Evolutionary conservation across 2,113 vertebrate species (phyloP), one percentile per base, ranked within the genome.

Genomic region (Copsychus sechellarum): DNA sequence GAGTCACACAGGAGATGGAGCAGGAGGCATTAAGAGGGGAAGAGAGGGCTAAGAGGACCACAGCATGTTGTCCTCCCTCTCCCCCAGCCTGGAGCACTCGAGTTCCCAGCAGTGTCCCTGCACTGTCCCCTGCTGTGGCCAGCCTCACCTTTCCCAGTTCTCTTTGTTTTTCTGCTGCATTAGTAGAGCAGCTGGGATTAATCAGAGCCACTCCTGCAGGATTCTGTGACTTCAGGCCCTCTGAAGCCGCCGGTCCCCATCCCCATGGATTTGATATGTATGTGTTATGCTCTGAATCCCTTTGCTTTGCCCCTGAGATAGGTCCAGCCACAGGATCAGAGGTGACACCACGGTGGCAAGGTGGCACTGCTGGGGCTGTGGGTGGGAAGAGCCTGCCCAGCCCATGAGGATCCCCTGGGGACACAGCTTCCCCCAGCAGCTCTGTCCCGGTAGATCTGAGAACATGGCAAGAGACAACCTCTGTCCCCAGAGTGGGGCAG

Each of bases 321-420:
- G 16, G 50, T 36, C 47, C 42, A 81, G 62, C 10, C 17, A 21
- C 78, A 57, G 22, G 17, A 17, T 56, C 42, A 67, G n/a, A 47
- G 28, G n/a, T 26, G 78, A 38, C 51, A 67, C 40, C n/a, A 45
- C 0, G 2, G 51, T 56, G 51, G 29, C n/a, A 80, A 56, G 50
- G 50, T 38, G 50, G 50, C 51, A 36, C 40, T 3, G 5, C 16
- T 36, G n/a, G 26, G 77, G 42, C 77, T 66, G 12, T 25, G 62
- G 12, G 16, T 56, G 50, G 9, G 12, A 47, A 66, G n/a, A 66
- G 17, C 51, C 40, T 36, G 40, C 12, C 21, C 0, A 0, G 40
- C 26, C 33, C 50, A 20, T 16, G 51, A 53, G 16, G 33, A 66
- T 12, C 25, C 40, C 20, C 20, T 1, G 0, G 33, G n/a, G 42